Percentiles rank a stretch among this genome's conserved stretches.
phyloP scores from a whole-genome alignment of 2,888 invertebrate species.

The Anaspis maculata region DNA sequence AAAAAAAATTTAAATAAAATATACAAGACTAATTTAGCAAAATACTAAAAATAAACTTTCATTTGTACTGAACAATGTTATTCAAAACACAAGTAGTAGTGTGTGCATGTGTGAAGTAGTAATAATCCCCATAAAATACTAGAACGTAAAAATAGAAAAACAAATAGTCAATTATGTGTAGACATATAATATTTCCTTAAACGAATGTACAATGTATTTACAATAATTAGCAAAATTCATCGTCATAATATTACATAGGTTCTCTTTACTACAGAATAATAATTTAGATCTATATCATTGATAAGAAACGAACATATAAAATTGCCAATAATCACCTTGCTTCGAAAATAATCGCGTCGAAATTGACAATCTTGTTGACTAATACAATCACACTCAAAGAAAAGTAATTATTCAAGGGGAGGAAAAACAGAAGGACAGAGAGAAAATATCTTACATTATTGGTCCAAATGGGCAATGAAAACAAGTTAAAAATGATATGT shows the following conservation, averaged over 20 bases:
- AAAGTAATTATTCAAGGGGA: slow-evolving; percentile 9
- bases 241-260: slow-evolving; percentile 23
- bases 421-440: too few relatives aligned
- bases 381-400: slow-evolving; percentile 9
- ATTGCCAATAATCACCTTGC: slow-evolving; percentile 38
- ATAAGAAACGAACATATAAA: slow-evolving; percentile 33
- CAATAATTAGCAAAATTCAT: slow-evolving; percentile 40
- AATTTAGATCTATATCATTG: slow-evolving; percentile 32
- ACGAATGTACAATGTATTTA: slow-evolving; percentile 42
- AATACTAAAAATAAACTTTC: slow-evolving; percentile 34
- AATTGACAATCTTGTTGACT: slow-evolving; percentile 16
- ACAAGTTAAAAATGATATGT: slow-evolving; percentile 27
- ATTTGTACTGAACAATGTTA: slow-evolving; percentile 36
- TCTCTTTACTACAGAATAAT: slow-evolving; percentile 30
- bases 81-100: slow-evolving; percentile 24
- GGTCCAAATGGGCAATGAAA: slow-evolving; percentile 19
- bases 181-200: slow-evolving; percentile 40
- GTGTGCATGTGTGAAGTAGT: slow-evolving; percentile 24
- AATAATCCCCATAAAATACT: slow-evolving; percentile 31
- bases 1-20: slow-evolving; percentile 29
- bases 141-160: slow-evolving; percentile 25
- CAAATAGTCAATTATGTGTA: slow-evolving; percentile 26
- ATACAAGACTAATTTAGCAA: slow-evolving; percentile 31
- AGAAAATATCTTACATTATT: slow-evolving; percentile 15
- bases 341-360: slow-evolving; percentile 11